Base-by-base conservation (phyloP, 2,113 vertebrate genomes). In the Passer montanus region DNA sequence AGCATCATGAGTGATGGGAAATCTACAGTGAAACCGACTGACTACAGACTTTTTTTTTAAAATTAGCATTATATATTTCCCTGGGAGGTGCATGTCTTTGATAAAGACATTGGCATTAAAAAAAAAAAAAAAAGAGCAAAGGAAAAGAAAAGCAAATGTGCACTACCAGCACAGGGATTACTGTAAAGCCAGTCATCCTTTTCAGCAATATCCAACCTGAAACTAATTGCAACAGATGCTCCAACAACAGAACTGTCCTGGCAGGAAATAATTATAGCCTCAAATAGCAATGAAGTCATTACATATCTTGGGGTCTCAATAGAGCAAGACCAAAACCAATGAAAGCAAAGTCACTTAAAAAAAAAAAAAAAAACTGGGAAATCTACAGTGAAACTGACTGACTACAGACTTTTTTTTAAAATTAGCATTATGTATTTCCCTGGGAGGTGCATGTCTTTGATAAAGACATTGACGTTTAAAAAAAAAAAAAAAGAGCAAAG, bases 161-260 rank as follows among this genome's bases (percentile, higher is more conserved):
- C 41, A 72, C 24, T n/a, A 81, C 30, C 33, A 72, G 60, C 52
- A 68, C 52, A 44, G 13, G 33, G 73, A 89, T 60, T 66, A 72
- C 72, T 6, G 21, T 63, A 84, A 86, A 85, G 21, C 28, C 47
- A 69, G 46, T 30, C 59, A 88, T 80, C 35, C 9, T 88, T 83
- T 69, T 18, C 77, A 12, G 55, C 39, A 67, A 73, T 43, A 59
- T 74, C 43, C 35, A 59, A 90, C 56, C 44, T 81, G 73, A 81
- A 77, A 81, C 39, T 31, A 89, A 92, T 20, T 24, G 27, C 76
- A 90, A 86, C 56, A 90, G 79, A 93, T 59, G 79, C 75, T 88
- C n/a, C 46, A 55, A 46, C 31, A 80, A 82, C 70, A 52, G 55
- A 90, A 74, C 35, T 63, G 43, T 81, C 86, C 79, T 44, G 68